These are phyloP conservation scores for Pygocentrus nattereri DNA, from an alignment of 2,797 vertebrate species.

Conservation along the genomic window DNA sequence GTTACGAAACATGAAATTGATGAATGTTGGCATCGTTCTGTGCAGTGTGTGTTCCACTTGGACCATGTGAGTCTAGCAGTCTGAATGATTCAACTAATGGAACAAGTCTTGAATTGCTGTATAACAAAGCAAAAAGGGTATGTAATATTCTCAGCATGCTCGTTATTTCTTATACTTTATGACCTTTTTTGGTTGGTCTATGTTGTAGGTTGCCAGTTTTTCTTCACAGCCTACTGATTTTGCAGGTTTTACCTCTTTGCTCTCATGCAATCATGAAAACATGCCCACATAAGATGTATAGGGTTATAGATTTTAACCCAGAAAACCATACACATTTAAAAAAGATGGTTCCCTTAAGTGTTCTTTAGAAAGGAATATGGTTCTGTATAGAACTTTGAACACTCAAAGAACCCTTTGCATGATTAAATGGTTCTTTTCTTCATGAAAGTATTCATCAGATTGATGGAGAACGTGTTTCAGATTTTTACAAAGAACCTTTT, in stretches of 20 bases:
- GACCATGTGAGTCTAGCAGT: not conserved
- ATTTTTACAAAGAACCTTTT: no score
- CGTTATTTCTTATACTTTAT: not conserved
- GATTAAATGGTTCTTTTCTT: no score
- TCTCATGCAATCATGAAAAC: not conserved
- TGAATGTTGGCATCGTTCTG: not conserved
- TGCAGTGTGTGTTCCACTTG: not conserved
- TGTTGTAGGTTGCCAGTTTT: not conserved
- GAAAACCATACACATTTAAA: no score
- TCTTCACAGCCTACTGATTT: not conserved
- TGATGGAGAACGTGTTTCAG: no score
- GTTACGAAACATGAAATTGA: not conserved
- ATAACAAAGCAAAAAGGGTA: not conserved
- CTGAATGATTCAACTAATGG: conserved; percentile 14
- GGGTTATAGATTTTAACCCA: not conserved
- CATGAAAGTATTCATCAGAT: no score
- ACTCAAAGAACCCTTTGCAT: no score
- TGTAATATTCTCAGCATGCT: not conserved
- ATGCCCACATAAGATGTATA: not conserved
- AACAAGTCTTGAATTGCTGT: not conserved
- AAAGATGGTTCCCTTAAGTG: no score
- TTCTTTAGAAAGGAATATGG: no score
- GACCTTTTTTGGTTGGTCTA: not conserved
- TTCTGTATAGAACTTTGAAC: no score
- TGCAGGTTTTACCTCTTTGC: not conserved